Percentiles rank a stretch among this genome's conserved stretches.
Evolutionary conservation across 2,797 vertebrate species (phyloP).

Genomic region (Liasis olivaceus): DNA sequence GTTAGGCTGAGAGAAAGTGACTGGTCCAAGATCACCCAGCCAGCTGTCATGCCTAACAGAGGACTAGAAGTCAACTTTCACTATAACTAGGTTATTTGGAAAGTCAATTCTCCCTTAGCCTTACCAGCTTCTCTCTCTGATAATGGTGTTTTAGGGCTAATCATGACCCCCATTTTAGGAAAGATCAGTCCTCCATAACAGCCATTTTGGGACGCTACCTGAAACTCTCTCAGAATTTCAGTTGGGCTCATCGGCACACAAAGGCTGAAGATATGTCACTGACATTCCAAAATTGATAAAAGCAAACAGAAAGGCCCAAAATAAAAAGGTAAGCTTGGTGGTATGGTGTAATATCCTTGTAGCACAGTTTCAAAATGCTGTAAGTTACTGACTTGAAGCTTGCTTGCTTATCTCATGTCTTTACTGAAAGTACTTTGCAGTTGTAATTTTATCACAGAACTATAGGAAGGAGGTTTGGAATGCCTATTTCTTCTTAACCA

Average conservation of each 20-base stretch:
- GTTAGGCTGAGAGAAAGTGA: background rate
- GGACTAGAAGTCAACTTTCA: background rate
- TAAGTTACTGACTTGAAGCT: conserved; percentile 16
- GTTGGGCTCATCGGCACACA: conserved; percentile 35
- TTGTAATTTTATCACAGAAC: conserved; percentile 44
- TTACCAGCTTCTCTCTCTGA: background rate
- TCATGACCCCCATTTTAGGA: background rate
- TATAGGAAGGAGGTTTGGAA: conserved; percentile 44
- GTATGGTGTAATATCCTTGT: conserved; percentile 26
- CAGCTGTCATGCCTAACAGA: background rate
- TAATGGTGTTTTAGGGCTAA: background rate
- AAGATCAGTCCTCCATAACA: background rate
- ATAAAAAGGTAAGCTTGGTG: conserved; percentile 25
- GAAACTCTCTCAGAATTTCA: background rate
- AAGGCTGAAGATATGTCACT: conserved; percentile 44
- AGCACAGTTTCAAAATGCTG: conserved; percentile 20
- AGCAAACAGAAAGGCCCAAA: conserved; percentile 26
- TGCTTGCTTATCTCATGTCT: conserved; percentile 37
- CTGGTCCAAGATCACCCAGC: background rate
- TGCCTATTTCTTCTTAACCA: conserved; percentile 56
- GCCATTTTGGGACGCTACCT: background rate
- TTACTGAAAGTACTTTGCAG: conserved; percentile 3
- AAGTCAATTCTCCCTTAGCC: background rate
- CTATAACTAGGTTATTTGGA: background rate
- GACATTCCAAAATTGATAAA: conserved; percentile 39